Conservation (phyloP, 1,140 invertebrate species). For the Formica exsecta region DNA sequence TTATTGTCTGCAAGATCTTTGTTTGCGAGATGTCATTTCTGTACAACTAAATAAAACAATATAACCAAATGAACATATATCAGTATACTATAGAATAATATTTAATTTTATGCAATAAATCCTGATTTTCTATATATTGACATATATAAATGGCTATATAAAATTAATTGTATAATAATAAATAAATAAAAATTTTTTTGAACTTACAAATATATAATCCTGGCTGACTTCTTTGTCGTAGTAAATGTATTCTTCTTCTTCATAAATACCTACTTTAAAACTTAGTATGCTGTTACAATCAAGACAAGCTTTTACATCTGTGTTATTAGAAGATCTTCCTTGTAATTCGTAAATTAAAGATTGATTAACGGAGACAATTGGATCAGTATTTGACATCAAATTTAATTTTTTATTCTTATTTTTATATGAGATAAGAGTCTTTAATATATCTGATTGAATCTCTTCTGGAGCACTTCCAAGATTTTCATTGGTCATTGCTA, state of each 20-base stretch:
- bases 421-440: neutral
- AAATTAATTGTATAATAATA: constrained; percentile 12
- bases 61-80: neutral
- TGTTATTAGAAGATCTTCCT: constrained; percentile 23
- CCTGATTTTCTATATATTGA: no score
- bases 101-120: neutral
- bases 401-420: constrained; percentile 28
- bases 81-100: neutral
- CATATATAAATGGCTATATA: neutral
- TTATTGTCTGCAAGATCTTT: constrained; percentile 75
- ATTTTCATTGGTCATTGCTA: constrained; percentile 43
- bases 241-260: constrained; percentile 73
- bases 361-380: constrained; percentile 51
- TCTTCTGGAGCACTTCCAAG: neutral
- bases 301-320: constrained; percentile 32
- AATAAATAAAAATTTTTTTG: neutral
- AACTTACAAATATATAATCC: constrained; percentile 78
- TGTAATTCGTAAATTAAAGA: constrained; percentile 51
- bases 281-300: constrained; percentile 34
- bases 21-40: constrained; percentile 39
- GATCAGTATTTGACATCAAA: constrained; percentile 46
- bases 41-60: constrained; percentile 68
- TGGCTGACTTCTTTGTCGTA: constrained; percentile 68
- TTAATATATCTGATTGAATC: neutral
- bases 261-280: constrained; percentile 73